phyloP scores from a whole-genome alignment of 2,113 vertebrate species.

The Asarcornis scutulata region DNA sequence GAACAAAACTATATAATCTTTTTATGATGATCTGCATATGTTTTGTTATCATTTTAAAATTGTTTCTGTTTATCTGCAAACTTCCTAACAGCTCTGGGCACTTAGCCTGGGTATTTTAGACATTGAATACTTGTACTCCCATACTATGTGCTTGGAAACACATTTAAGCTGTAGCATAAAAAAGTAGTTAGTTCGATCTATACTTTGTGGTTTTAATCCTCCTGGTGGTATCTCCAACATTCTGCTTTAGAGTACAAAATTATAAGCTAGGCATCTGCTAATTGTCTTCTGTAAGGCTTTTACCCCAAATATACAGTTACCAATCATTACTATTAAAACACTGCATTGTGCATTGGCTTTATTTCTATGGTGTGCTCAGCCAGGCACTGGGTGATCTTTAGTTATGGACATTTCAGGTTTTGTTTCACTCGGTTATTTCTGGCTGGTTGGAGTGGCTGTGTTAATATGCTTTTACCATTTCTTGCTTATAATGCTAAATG shows the following conservation, averaged over 20 bases:
- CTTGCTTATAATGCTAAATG: not conserved
- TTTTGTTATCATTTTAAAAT: not conserved
- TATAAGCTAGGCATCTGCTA: not conserved
- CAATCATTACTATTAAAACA: not conserved
- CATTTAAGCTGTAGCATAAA: not conserved
- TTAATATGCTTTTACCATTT: not conserved
- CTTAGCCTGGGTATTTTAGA: not conserved
- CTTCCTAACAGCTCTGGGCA: not conserved
- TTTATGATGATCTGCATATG: not conserved
- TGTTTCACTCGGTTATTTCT: not conserved
- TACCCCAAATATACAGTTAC: not conserved
- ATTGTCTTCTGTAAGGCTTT: not conserved
- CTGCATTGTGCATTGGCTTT: not conserved
- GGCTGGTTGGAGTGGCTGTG: not conserved
- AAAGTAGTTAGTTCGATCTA: not conserved
- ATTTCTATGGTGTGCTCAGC: not conserved
- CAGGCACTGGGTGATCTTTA: not conserved
- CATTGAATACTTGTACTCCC: not conserved
- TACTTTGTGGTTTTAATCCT: not conserved
- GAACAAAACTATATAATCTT: not conserved
- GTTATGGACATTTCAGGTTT: not conserved
- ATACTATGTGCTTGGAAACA: not conserved
- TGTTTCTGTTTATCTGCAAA: not conserved
- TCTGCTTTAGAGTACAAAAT: not conserved
- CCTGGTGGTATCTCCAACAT: accelerated